Percentiles rank a stretch among this genome's conserved stretches.
Evolutionary conservation across 2,113 vertebrate species (phyloP).

Genomic region (Epinephelus fuscoguttatus): DNA sequence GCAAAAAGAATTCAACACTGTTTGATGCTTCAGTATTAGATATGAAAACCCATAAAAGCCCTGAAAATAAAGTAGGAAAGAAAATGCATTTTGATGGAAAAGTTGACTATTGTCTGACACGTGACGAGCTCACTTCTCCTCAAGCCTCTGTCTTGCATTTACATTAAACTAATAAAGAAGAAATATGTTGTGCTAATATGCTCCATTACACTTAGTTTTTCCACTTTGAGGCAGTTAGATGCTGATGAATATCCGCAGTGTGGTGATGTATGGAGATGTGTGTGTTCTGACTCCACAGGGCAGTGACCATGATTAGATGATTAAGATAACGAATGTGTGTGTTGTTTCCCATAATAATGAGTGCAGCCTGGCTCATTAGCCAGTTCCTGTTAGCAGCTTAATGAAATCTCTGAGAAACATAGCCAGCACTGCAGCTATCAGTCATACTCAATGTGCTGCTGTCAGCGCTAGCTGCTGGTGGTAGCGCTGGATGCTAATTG

Average conservation of each 20-base stretch:
- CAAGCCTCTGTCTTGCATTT: slow-evolving; percentile 13
- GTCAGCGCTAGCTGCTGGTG: slow-evolving; percentile 11
- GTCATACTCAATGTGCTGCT: slow-evolving; percentile 46
- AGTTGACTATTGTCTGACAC: neutral
- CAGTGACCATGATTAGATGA: slow-evolving; percentile 66
- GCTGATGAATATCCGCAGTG: slow-evolving; percentile 49
- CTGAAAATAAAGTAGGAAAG: neutral
- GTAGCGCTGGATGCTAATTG: slow-evolving; percentile 3
- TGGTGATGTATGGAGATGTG: slow-evolving; percentile 58
- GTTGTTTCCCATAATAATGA: slow-evolving; percentile 70
- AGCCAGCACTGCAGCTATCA: slow-evolving; percentile 40
- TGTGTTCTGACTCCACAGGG: slow-evolving; percentile 58
- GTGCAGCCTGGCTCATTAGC: slow-evolving; percentile 69
- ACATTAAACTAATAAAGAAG: slow-evolving; percentile 35
- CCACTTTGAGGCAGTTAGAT: slow-evolving; percentile 44
- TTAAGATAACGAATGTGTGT: slow-evolving; percentile 70
- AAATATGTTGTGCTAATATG: slow-evolving; percentile 43
- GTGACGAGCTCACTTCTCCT: neutral
- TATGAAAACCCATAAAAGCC: neutral
- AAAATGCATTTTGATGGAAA: neutral
- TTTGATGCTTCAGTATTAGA: neutral
- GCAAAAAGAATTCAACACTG: neutral
- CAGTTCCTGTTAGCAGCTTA: slow-evolving; percentile 62
- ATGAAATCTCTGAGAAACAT: slow-evolving; percentile 61
- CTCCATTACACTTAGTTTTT: slow-evolving; percentile 49